Conservation (phyloP, 2,888 invertebrate species). For the Eurytoma adleriae region DNA sequence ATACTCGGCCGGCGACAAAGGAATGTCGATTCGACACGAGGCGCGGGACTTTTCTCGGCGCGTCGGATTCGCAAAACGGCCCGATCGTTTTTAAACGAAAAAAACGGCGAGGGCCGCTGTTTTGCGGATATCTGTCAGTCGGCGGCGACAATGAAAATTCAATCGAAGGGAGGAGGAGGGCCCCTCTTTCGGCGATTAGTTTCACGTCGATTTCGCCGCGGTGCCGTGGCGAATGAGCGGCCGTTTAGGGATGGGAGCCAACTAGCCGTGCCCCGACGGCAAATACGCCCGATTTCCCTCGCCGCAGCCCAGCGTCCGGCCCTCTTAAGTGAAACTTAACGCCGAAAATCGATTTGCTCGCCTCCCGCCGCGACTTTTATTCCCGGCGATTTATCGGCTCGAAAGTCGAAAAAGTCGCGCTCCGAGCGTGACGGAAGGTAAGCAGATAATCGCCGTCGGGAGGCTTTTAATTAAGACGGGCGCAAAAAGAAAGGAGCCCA, state of each 20-base stretch:
- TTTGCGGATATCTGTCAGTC: constrained; percentile 19
- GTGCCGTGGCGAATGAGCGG: constrained; percentile 17
- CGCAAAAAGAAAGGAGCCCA: not conserved
- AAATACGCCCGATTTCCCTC: constrained; percentile 7
- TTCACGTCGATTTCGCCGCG: constrained; percentile 28
- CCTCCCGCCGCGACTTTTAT: not conserved
- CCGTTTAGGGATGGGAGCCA: not conserved
- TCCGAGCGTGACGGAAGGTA: not conserved
- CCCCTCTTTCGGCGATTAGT: constrained; percentile 31
- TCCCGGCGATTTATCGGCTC: not conserved
- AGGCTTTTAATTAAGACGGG: not conserved
- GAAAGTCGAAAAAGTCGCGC: not conserved
- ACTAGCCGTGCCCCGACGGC: constrained; percentile 22
- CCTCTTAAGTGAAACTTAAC: constrained; percentile 38
- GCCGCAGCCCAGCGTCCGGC: not conserved
- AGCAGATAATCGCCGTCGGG: not conserved
- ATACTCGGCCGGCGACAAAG: constrained; percentile 17
- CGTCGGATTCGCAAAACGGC: not conserved
- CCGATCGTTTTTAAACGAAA: constrained; percentile 6
- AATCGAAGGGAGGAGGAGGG: constrained; percentile 21
- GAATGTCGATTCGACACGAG: constrained; percentile 23
- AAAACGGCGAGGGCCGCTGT: not conserved
- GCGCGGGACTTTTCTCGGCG: constrained; percentile 2
- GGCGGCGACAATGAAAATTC: constrained; percentile 36
- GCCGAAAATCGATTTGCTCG: constrained; percentile 41